Conservation (phyloP, 2,113 vertebrate species). For the Pseudorasbora parva region DNA sequence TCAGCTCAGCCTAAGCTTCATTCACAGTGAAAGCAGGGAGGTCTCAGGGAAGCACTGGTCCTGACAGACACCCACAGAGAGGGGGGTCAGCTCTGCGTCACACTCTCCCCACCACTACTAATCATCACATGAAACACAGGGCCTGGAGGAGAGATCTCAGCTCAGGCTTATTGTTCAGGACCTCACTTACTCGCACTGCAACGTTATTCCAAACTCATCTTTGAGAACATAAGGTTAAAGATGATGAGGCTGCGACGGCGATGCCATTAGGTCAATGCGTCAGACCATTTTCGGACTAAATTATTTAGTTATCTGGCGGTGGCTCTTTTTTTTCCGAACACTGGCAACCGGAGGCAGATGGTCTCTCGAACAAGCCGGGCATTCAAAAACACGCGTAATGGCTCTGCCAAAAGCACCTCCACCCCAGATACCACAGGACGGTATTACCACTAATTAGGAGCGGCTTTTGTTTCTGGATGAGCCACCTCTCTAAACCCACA, state of each 20-base stretch:
- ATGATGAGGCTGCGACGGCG: constrained; percentile 57
- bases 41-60: constrained; percentile 25
- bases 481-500: constrained; percentile 53
- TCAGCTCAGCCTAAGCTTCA: constrained; percentile 9
- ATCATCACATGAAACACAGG: constrained; percentile 30
- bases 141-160: constrained; percentile 39
- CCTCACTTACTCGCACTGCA: constrained; percentile 26
- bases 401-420: constrained; percentile 69
- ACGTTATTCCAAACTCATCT: constrained; percentile 17
- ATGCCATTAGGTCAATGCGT: constrained; percentile 69
- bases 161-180: constrained; percentile 29
- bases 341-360: constrained; percentile 47
- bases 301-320: constrained; percentile 66
- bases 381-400: constrained; percentile 61
- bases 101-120: neutral
- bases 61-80: constrained; percentile 32
- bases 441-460: constrained; percentile 75
- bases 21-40: constrained; percentile 20
- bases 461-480: constrained; percentile 69
- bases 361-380: constrained; percentile 57
- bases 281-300: constrained; percentile 63
- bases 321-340: constrained; percentile 60
- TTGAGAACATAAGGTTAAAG: constrained; percentile 36
- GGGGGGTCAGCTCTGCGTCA: constrained; percentile 20
- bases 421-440: constrained; percentile 68